Conservation (phyloP, 2,888 invertebrate species). For the Xylota segnis region DNA sequence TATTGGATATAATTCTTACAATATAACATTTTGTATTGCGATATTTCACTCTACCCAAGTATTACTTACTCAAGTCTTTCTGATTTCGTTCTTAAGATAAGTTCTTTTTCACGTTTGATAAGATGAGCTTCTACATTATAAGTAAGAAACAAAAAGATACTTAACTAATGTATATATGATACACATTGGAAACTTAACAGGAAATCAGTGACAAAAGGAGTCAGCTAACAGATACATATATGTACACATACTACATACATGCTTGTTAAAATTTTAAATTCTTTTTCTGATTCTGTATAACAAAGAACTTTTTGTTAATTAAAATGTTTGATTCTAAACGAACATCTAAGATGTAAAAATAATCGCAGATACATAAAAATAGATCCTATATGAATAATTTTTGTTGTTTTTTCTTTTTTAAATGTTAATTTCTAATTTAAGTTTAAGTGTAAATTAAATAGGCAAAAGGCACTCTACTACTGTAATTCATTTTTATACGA, state of each 20-base stretch:
- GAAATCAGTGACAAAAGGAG: conserved; percentile 12
- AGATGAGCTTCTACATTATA: conserved; percentile 1
- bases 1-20: conserved; percentile 27
- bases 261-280: neutral
- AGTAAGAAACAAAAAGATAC: conserved; percentile 6
- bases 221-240: neutral
- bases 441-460: conserved; percentile 19
- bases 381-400: conserved; percentile 3
- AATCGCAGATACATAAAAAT: conserved; percentile 13
- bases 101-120: conserved; percentile 6
- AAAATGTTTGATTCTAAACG: neutral
- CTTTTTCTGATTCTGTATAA: conserved; percentile 6
- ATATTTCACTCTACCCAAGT: conserved; percentile 6
- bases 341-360: conserved; percentile 16
- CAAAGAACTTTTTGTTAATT: neutral
- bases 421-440: conserved; percentile 3
- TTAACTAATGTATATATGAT: conserved; percentile 14
- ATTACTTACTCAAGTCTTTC: conserved; percentile 23
- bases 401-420: conserved; percentile 4
- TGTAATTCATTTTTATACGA: conserved; percentile 9
- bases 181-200: conserved; percentile 14
- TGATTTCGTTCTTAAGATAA: conserved; percentile 31
- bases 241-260: neutral
- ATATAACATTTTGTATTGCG: conserved; percentile 44
- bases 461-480: conserved; percentile 49